Percentiles rank a stretch among this genome's conserved stretches.
These are phyloP conservation scores for Octomys mimax DNA, from an alignment of 2,797 vertebrate genomes.

Conservation along the genomic window DNA sequence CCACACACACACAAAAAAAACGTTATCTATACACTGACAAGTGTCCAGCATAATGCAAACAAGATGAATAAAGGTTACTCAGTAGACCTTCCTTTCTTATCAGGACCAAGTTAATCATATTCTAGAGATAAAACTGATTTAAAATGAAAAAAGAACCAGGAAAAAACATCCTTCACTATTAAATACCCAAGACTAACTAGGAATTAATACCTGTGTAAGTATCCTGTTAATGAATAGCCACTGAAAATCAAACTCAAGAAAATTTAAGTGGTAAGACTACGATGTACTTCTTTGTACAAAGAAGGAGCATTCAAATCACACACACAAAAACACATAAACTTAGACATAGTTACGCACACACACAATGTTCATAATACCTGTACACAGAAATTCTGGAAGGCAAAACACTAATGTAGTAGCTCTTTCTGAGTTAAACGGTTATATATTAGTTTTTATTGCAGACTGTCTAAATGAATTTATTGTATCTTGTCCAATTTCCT, in stretches of 20 bases:
- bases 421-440: not conserved
- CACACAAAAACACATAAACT: slow-evolving; percentile 29
- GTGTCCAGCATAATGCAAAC: not conserved
- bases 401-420: not conserved
- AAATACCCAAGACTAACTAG: not conserved
- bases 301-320: not conserved
- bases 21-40: slow-evolving; percentile 1
- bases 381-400: slow-evolving; percentile 23
- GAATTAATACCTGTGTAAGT: not conserved
- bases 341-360: not conserved
- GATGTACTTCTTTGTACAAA: not conserved
- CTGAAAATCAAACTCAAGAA: slow-evolving; percentile 23
- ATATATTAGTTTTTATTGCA: slow-evolving; percentile 8
- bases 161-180: slow-evolving; percentile 45
- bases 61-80: slow-evolving; percentile 35
- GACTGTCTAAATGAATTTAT: not conserved
- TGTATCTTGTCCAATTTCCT: not conserved
- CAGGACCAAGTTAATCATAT: slow-evolving; percentile 8
- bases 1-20: not conserved
- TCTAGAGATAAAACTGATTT: slow-evolving; percentile 36
- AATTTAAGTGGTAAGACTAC: not conserved
- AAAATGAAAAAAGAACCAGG: not conserved
- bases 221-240: slow-evolving; percentile 53
- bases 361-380: not conserved
- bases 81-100: slow-evolving; percentile 33